Evolutionary conservation across 37 sponge, comb jelly and placozoan genomes (phyloP).

Genomic region (Chondrilla cf. caribensis): DNA sequence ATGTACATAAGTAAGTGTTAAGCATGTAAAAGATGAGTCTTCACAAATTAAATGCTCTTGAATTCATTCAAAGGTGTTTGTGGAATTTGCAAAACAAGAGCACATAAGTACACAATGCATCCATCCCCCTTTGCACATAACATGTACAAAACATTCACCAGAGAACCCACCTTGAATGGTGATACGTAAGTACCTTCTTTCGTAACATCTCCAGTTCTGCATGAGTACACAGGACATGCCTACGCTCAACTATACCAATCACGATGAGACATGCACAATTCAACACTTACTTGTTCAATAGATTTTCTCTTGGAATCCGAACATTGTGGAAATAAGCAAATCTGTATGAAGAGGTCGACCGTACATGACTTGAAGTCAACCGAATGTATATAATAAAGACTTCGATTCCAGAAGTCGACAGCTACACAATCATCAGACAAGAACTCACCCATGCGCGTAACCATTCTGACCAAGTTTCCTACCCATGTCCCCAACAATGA

Average conservation of each 20-base stretch:
- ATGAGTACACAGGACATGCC: not conserved
- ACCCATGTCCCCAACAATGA: constrained; percentile 93
- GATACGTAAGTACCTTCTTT: constrained; percentile 57
- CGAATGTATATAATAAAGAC: too few species aligned
- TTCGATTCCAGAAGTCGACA: too few species aligned
- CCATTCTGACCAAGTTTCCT: constrained; percentile 89
- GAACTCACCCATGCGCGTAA: constrained; percentile 80
- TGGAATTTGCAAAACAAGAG: too few species aligned
- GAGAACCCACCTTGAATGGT: constrained; percentile 45
- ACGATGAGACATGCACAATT: not conserved
- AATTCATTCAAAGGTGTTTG: too few species aligned
- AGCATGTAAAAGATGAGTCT: too few species aligned
- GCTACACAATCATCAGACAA: too few species aligned
- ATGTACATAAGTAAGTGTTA: too few species aligned
- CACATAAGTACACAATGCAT: too few species aligned
- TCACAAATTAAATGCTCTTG: too few species aligned
- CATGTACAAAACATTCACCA: not conserved
- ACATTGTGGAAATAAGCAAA: constrained; percentile 69
- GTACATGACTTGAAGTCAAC: not conserved
- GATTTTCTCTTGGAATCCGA: constrained; percentile 77
- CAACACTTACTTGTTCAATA: constrained; percentile 66
- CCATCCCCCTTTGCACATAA: too few species aligned
- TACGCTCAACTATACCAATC: not conserved
- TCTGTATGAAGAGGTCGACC: constrained; percentile 22
- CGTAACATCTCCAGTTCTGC: constrained; percentile 68